Evolutionary conservation across 2,888 invertebrate genomes (phyloP).

Genomic region (Hyposoter dolosus): DNA sequence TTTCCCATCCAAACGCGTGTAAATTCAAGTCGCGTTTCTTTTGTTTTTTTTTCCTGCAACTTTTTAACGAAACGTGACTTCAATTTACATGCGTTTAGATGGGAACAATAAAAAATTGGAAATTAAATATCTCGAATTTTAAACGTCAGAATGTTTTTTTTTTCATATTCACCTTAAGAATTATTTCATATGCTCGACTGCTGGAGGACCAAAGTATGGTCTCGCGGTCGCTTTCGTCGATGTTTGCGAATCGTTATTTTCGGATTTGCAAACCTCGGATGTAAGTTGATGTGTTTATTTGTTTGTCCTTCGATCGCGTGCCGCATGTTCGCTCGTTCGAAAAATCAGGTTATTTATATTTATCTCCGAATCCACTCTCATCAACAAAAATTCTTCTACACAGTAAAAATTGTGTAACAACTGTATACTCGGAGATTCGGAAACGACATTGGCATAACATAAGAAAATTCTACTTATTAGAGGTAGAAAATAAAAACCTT

Average conservation of each 20-base stretch:
- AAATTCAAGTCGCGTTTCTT: no score
- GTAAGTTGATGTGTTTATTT: background rate
- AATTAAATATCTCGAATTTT: no score
- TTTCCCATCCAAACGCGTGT: no score
- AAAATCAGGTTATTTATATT: background rate
- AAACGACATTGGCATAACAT: background rate
- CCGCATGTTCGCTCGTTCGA: background rate
- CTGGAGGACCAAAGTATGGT: background rate
- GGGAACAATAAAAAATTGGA: no score
- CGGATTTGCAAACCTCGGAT: background rate
- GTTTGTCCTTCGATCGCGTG: background rate
- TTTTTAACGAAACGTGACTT: no score
- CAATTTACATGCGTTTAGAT: no score
- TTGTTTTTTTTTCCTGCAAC: no score
- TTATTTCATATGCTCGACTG: background rate
- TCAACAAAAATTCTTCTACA: background rate
- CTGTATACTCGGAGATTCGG: background rate
- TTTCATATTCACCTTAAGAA: no score
- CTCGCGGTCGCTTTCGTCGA: background rate
- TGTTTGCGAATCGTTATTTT: slow-evolving; percentile 5
- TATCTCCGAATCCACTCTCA: background rate
- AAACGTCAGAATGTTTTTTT: no score
- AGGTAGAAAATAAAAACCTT: slow-evolving; percentile 14
- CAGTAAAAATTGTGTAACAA: background rate
- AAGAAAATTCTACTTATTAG: background rate